Evolutionary conservation across 1,140 invertebrate species (phyloP).

Genomic region (Batillaria attramentaria): DNA sequence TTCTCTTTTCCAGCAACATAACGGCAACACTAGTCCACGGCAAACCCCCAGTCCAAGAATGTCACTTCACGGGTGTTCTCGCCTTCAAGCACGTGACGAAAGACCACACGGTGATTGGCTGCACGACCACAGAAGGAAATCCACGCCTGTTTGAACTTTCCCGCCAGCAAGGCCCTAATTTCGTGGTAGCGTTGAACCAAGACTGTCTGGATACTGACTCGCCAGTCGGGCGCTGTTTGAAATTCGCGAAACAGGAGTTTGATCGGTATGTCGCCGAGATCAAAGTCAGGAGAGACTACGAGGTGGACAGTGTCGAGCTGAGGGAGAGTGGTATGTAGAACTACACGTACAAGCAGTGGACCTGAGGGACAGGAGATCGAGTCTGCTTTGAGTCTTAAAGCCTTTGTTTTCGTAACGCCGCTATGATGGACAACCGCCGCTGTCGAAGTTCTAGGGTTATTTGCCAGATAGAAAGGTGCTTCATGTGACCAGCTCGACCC

Average conservation of each 20-base stretch:
- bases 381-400: background rate
- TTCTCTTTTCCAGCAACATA: conserved; percentile 1
- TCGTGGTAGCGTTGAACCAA: conserved; percentile 52
- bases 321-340: background rate
- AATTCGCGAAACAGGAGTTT: conserved; percentile 41
- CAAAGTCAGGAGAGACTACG: conserved; percentile 56
- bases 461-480: background rate
- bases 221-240: conserved; percentile 37
- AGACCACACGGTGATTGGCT: conserved; percentile 60
- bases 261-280: conserved; percentile 54
- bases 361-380: background rate
- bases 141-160: conserved; percentile 59
- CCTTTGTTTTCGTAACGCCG: background rate
- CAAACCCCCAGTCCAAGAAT: conserved; percentile 53
- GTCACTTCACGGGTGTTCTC: conserved; percentile 57
- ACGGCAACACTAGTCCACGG: conserved; percentile 53
- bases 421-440: background rate
- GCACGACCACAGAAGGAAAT: conserved; percentile 44
- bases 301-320: conserved; percentile 38
- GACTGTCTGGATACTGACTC: conserved; percentile 42
- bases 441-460: background rate
- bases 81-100: conserved; percentile 56
- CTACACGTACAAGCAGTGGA: background rate
- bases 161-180: conserved; percentile 47
- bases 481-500: no score